A percentile compares a stretch with the other conserved stretches of the same genome.
Evolutionary conservation across 2,797 vertebrate species (phyloP).

Genomic region (Balearica regulorum): DNA sequence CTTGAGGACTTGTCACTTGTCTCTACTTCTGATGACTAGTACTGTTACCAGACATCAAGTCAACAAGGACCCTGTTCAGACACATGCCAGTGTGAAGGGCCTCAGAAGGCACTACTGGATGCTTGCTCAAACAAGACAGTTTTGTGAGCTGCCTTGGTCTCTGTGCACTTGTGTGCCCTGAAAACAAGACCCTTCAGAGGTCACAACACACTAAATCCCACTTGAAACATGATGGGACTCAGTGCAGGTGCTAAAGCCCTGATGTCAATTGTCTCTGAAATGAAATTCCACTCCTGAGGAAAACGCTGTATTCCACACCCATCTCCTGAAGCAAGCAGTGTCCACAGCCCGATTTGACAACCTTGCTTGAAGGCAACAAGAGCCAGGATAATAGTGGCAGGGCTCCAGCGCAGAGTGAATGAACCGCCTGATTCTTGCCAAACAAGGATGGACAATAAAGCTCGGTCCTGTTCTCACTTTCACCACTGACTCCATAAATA

Average conservation of each 20-base stretch:
- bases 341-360: background rate
- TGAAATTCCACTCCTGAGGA: background rate
- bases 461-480: background rate
- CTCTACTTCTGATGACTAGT: background rate
- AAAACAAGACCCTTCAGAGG: background rate
- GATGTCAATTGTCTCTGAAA: background rate
- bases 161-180: background rate
- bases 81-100: accelerated
- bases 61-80: background rate
- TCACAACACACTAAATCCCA: background rate
- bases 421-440: background rate
- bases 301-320: background rate
- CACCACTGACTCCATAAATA: background rate
- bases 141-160: background rate
- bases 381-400: background rate
- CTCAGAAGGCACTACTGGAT: background rate
- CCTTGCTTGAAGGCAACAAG: background rate
- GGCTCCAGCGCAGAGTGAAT: background rate
- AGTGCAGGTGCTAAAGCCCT: background rate
- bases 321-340: background rate
- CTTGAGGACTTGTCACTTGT: background rate
- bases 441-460: background rate
- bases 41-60: background rate
- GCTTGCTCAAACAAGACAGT: background rate
- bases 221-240: background rate